Conservation (phyloP, 2,888 invertebrate species). For the Harpagoxenus sublaevis region DNA sequence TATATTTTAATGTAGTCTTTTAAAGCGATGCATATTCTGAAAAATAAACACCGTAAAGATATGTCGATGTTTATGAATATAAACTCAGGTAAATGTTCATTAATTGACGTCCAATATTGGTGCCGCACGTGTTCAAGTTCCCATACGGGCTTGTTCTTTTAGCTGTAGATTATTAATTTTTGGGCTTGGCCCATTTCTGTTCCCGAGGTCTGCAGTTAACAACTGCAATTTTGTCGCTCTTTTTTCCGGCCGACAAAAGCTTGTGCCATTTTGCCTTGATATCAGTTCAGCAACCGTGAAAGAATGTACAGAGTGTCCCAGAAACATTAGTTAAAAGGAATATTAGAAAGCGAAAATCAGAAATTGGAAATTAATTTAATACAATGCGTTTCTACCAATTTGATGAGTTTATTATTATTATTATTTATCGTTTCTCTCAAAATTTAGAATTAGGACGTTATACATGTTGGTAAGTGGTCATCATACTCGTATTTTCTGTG, state of each 20-base stretch:
- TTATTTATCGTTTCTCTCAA: neutral
- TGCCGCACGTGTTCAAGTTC: neutral
- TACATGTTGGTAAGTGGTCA: neutral
- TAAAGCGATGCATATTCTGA: neutral
- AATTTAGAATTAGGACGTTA: neutral
- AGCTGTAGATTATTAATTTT: conserved; percentile 30
- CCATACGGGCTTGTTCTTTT: conserved; percentile 17
- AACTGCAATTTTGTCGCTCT: conserved; percentile 22
- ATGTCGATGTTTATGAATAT: neutral
- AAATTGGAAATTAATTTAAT: neutral
- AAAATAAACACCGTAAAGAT: neutral
- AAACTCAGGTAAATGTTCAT: neutral
- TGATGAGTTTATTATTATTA: neutral
- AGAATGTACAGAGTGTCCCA: conserved; percentile 17
- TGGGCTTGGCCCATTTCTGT: conserved; percentile 24
- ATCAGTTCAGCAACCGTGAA: neutral
- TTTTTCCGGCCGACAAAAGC: conserved; percentile 30
- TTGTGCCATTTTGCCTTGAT: conserved; percentile 14
- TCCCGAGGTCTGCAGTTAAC: conserved; percentile 38
- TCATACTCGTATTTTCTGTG: neutral
- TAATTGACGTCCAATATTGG: conserved; percentile 20
- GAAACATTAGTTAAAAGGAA: neutral
- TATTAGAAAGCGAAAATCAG: neutral
- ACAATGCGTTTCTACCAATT: neutral
- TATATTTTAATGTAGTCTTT: neutral